Conservation (phyloP, 2,888 invertebrate species). For the Endomychus coccineus region DNA sequence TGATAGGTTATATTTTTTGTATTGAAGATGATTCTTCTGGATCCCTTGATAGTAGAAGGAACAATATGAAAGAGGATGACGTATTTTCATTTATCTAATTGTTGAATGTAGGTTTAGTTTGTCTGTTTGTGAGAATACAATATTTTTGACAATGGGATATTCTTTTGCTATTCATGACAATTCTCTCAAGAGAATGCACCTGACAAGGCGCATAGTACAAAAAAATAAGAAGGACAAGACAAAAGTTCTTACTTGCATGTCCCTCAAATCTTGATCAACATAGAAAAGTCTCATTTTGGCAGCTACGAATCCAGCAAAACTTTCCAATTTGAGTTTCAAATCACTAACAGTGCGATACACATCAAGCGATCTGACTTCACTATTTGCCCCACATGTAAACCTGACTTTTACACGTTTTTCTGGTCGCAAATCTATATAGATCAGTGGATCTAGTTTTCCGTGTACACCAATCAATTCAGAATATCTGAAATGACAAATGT, state of each 20-base stretch:
- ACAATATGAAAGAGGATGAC: too few species aligned
- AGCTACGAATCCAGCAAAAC: slow-evolving; percentile 72
- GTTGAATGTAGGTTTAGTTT: too few species aligned
- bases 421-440: slow-evolving; percentile 78
- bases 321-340: slow-evolving; percentile 70
- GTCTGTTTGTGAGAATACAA: too few species aligned
- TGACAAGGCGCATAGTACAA: not conserved
- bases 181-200: not conserved
- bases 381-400: slow-evolving; percentile 70
- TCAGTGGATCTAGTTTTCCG: slow-evolving; percentile 84
- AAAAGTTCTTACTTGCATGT: slow-evolving; percentile 39
- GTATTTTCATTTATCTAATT: too few species aligned
- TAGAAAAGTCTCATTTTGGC: slow-evolving; percentile 85
- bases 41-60: too few species aligned
- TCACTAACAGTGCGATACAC: slow-evolving; percentile 77
- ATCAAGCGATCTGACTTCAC: slow-evolving; percentile 67
- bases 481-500: slow-evolving; percentile 51
- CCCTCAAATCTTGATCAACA: slow-evolving; percentile 71
- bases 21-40: too few species aligned
- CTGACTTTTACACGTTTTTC: slow-evolving; percentile 81
- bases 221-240: not conserved
- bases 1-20: too few species aligned
- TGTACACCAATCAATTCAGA: slow-evolving; percentile 75
- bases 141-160: too few species aligned
- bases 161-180: not conserved